Evolutionary conservation across 2,113 vertebrate genomes (phyloP).

Genomic region (Scomber scombrus): DNA sequence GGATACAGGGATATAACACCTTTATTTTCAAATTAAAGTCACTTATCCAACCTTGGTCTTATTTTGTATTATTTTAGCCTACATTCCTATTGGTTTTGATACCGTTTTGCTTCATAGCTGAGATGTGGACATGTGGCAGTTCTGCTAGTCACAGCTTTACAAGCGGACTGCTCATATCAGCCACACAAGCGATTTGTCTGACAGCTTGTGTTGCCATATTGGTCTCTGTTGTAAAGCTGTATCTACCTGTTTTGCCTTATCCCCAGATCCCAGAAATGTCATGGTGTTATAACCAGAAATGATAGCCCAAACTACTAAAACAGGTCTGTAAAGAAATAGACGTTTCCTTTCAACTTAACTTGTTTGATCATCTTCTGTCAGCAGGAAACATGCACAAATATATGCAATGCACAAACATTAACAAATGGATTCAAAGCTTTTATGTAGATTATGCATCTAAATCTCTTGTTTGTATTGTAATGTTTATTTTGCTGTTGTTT

Average conservation of each 20-base stretch:
- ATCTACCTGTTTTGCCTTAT: conserved; percentile 23
- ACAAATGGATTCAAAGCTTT: too few species aligned
- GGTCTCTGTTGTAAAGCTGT: conserved; percentile 43
- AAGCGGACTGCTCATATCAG: not conserved
- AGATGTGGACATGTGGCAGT: conserved; percentile 24
- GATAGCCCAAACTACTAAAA: conserved; percentile 10
- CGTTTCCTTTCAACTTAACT: not conserved
- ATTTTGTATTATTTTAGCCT: not conserved
- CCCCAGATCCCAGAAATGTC: conserved; percentile 33
- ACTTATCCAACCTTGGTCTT: not conserved
- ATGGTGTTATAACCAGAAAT: conserved; percentile 16
- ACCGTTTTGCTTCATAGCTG: not conserved
- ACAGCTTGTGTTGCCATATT: conserved; percentile 50
- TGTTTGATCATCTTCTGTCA: not conserved
- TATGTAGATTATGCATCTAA: too few species aligned
- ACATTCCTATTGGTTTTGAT: not conserved
- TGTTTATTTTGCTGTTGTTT: too few species aligned
- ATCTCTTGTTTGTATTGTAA: too few species aligned
- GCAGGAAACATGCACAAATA: not conserved
- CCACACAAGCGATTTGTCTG: conserved; percentile 32
- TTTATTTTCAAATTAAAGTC: not conserved
- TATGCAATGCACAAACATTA: not conserved
- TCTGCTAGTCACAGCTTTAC: conserved; percentile 25
- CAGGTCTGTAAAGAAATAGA: not conserved
- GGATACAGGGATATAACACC: too few species aligned